These are phyloP conservation scores for Brachyhypopomus gauderio DNA, from an alignment of 2,113 vertebrate genomes.

Conservation along the genomic window DNA sequence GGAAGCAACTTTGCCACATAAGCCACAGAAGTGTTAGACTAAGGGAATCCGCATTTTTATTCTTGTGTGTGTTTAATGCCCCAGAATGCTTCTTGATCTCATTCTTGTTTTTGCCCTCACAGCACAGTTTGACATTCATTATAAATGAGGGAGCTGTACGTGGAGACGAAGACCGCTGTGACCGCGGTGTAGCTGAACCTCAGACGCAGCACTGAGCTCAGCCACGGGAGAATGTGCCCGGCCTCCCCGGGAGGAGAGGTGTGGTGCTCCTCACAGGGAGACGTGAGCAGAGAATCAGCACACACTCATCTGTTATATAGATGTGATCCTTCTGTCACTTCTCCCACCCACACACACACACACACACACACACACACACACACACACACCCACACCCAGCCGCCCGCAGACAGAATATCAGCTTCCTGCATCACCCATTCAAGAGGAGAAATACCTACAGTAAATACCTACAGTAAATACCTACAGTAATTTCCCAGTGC, in stretches of 20 bases:
- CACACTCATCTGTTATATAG: conserved; percentile 54
- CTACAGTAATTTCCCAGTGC: too few species aligned
- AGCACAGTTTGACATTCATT: not conserved
- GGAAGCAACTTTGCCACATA: too few species aligned
- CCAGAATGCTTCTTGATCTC: not conserved
- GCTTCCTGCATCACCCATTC: not conserved
- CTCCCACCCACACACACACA: too few species aligned
- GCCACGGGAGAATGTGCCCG: conserved; percentile 4
- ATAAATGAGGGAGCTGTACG: not conserved
- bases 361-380: too few species aligned
- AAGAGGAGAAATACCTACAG: not conserved
- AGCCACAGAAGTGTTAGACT: too few species aligned
- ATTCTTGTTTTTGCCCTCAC: not conserved
- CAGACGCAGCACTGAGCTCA: not conserved
- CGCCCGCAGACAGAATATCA: not conserved
- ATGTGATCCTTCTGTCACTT: conserved; percentile 20
- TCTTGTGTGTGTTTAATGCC: not conserved
- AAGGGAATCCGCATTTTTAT: not conserved
- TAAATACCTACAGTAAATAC: too few species aligned
- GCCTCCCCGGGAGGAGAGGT: not conserved
- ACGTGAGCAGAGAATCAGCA: conserved; percentile 56
- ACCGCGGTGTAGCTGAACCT: not conserved
- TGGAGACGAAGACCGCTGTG: not conserved
- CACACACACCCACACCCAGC: too few species aligned
- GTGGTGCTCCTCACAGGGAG: conserved; percentile 45